Conservation (phyloP, 2,888 invertebrate genomes). For the Eueremaeus valkanovi region DNA sequence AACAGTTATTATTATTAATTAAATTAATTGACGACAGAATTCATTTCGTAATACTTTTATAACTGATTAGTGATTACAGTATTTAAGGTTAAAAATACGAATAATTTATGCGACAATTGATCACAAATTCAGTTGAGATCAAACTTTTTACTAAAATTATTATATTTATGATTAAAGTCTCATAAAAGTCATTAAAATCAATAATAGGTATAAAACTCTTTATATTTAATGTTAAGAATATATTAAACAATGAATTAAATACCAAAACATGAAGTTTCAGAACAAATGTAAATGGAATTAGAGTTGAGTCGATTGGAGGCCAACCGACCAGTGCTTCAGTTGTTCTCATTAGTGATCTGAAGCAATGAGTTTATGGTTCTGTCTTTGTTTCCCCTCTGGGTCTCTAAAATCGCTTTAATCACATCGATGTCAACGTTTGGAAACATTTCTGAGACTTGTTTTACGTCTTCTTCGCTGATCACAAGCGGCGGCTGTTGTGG, state of each 20-base stretch:
- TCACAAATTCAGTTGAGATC: too few species aligned
- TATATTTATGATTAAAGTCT: neutral
- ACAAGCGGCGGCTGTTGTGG: slow-evolving; percentile 26
- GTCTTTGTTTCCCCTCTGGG: slow-evolving; percentile 83
- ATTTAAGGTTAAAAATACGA: too few species aligned
- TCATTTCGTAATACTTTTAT: too few species aligned
- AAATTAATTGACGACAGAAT: too few species aligned
- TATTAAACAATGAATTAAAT: slow-evolving; percentile 11
- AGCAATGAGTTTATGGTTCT: slow-evolving; percentile 67
- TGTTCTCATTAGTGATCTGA: slow-evolving; percentile 27
- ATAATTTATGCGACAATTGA: too few species aligned
- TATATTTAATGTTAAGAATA: neutral
- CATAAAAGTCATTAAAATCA: neutral
- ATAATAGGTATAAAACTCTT: neutral
- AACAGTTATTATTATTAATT: too few species aligned
- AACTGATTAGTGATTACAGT: too few species aligned
- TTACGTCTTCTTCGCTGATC: slow-evolving; percentile 42
- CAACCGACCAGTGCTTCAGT: neutral
- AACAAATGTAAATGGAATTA: neutral
- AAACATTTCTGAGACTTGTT: slow-evolving; percentile 81
- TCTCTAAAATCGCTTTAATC: slow-evolving; percentile 81
- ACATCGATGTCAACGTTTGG: slow-evolving; percentile 90
- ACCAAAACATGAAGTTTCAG: neutral
- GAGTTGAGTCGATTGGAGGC: neutral
- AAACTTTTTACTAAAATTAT: too few species aligned